Percentiles rank a stretch among this genome's conserved stretches.
Conservation (phyloP, 2,888 invertebrate genomes). For the Colostygia pectinataria region DNA sequence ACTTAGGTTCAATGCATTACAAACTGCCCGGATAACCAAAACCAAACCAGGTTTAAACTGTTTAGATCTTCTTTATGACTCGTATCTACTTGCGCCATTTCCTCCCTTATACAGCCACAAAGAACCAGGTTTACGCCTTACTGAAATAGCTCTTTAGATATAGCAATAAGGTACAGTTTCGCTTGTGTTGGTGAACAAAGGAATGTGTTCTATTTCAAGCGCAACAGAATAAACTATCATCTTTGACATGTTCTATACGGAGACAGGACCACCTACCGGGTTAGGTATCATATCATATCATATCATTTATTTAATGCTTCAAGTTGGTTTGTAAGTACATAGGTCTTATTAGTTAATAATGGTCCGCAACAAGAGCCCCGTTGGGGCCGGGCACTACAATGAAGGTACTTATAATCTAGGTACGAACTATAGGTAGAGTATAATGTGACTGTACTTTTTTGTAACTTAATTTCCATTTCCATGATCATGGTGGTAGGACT, state of each 20-base stretch:
- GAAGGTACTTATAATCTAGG: no score
- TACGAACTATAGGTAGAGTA: no score
- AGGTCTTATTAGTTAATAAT: no score
- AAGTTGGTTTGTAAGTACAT: no score
- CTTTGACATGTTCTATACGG: constrained; percentile 1
- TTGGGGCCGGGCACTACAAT: no score
- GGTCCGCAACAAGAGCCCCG: no score
- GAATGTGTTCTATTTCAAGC: constrained; percentile 8
- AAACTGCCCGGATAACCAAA: not conserved
- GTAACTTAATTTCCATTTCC: no score
- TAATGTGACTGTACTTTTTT: no score
- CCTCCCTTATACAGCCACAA: not conserved
- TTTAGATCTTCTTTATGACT: not conserved
- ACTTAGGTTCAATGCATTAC: no score
- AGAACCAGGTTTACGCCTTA: constrained; percentile 1
- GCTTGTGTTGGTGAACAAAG: not conserved
- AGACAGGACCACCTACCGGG: not conserved
- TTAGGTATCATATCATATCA: no score
- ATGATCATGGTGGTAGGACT: no score
- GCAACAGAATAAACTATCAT: not conserved
- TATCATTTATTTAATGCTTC: no score
- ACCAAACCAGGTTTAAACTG: not conserved
- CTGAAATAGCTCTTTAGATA: not conserved
- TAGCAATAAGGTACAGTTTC: not conserved
- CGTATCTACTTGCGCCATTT: constrained; percentile 8